These are phyloP conservation scores for Artemia franciscana DNA, from an alignment of 1,140 invertebrate genomes.

Conservation along the genomic window DNA sequence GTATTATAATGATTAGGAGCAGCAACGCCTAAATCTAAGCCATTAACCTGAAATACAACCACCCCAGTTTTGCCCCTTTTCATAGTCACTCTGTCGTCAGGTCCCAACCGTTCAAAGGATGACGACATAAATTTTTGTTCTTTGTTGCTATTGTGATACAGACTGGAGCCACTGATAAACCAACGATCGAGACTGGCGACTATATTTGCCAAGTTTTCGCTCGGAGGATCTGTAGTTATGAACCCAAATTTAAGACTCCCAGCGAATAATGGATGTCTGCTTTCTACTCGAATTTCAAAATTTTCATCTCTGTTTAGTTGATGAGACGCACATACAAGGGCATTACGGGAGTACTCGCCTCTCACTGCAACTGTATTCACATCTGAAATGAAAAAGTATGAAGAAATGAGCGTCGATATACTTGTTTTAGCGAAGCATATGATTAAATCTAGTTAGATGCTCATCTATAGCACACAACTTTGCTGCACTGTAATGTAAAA, in stretches of 20 bases:
- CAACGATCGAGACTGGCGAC: too few species aligned
- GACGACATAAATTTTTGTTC: conserved; percentile 35
- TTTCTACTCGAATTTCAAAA: conserved; percentile 35
- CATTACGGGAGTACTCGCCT: conserved; percentile 29
- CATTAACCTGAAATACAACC: conserved; percentile 40
- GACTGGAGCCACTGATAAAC: conserved; percentile 19
- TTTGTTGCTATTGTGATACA: conserved; percentile 12
- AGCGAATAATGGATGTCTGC: conserved; percentile 36
- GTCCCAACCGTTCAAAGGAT: conserved; percentile 48
- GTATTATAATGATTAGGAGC: conserved; percentile 23
- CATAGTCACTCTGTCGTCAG: conserved; percentile 34
- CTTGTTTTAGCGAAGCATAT: background rate
- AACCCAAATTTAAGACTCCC: conserved; percentile 52
- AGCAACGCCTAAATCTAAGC: conserved; percentile 58
- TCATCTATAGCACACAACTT: background rate
- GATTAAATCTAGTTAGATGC: background rate
- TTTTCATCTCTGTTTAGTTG: conserved; percentile 26
- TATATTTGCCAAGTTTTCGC: conserved; percentile 17
- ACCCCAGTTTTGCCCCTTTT: conserved; percentile 25
- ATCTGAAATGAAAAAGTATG: conserved; percentile 16
- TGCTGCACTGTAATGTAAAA: background rate
- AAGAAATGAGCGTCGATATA: background rate
- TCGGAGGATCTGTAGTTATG: conserved; percentile 34
- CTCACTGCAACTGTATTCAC: conserved; percentile 38
- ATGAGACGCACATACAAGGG: conserved; percentile 25